Evolutionary conservation across 2,888 invertebrate genomes (phyloP).

Genomic region (Sceliomorpha sp.): DNA sequence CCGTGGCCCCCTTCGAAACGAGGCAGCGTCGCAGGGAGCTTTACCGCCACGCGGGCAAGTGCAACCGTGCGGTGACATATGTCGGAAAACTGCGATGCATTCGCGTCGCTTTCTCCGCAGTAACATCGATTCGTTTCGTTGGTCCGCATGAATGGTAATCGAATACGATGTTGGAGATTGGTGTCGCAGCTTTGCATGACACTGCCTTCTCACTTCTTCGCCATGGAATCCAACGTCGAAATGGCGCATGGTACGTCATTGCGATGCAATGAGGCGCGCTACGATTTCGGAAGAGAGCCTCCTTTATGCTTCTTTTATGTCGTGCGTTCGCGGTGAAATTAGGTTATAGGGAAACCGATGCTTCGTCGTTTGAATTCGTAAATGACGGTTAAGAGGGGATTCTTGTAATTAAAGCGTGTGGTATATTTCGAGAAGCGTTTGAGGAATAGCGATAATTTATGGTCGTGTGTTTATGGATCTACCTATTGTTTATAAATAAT

Average conservation of each 20-base stretch:
- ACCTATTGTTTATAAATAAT: too few relatives aligned
- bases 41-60: slow-evolving; percentile 44
- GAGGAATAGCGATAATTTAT: too few relatives aligned
- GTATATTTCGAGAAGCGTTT: too few relatives aligned
- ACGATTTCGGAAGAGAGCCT: not conserved
- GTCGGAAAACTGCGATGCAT: slow-evolving; percentile 49
- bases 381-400: too few relatives aligned
- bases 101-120: slow-evolving; percentile 31
- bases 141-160: slow-evolving; percentile 59
- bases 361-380: too few relatives aligned
- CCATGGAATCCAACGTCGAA: slow-evolving; percentile 56
- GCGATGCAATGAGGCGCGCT: slow-evolving; percentile 6
- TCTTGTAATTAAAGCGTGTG: too few relatives aligned
- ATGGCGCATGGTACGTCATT: slow-evolving; percentile 40
- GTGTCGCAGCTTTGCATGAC: slow-evolving; percentile 68
- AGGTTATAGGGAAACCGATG: too few relatives aligned
- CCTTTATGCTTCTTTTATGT: slow-evolving; percentile 2
- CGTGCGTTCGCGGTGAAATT: too few relatives aligned
- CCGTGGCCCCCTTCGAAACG: not conserved
- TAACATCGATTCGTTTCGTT: slow-evolving; percentile 39
- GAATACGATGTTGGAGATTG: slow-evolving; percentile 64
- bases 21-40: slow-evolving; percentile 2
- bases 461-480: too few relatives aligned
- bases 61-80: slow-evolving; percentile 53
- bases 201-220: slow-evolving; percentile 49